Percentiles rank a stretch among this genome's conserved stretches.
Conservation (phyloP, 2,797 vertebrate species). For the Schizopygopsis malacanthus region DNA sequence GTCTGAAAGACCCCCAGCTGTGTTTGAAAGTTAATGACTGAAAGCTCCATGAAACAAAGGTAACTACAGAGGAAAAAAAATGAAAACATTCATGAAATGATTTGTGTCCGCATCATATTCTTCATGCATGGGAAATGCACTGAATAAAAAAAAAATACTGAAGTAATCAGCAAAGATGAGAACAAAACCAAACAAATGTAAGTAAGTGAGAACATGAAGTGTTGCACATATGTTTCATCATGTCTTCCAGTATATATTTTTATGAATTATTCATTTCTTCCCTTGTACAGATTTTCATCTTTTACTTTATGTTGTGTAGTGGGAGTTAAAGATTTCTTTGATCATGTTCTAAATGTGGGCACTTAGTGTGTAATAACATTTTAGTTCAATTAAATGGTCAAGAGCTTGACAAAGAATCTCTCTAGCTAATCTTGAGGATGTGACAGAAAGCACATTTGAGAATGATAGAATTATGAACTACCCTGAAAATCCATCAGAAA, state of each 20-base stretch:
- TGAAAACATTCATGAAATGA: slow-evolving; percentile 8
- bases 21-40: slow-evolving; percentile 10
- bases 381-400: slow-evolving; percentile 16
- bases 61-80: background rate
- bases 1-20: no score
- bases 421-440: slow-evolving; percentile 4
- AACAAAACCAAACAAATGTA: slow-evolving; percentile 15
- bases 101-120: background rate
- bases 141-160: background rate
- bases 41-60: background rate
- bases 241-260: slow-evolving; percentile 11
- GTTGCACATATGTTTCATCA: slow-evolving; percentile 28
- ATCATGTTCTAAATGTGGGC: slow-evolving; percentile 1
- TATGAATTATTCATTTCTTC: slow-evolving; percentile 6
- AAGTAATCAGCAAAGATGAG: background rate
- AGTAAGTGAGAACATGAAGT: background rate
- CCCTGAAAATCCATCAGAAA: slow-evolving; percentile 40
- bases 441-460: slow-evolving; percentile 39
- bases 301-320: background rate
- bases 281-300: background rate
- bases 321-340: slow-evolving; percentile 27
- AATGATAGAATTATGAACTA: slow-evolving; percentile 42
- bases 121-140: background rate
- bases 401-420: background rate
- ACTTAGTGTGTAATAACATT: slow-evolving; percentile 17